Evolutionary conservation across 2,113 vertebrate species (phyloP).

Genomic region (Larimichthys polyactis): DNA sequence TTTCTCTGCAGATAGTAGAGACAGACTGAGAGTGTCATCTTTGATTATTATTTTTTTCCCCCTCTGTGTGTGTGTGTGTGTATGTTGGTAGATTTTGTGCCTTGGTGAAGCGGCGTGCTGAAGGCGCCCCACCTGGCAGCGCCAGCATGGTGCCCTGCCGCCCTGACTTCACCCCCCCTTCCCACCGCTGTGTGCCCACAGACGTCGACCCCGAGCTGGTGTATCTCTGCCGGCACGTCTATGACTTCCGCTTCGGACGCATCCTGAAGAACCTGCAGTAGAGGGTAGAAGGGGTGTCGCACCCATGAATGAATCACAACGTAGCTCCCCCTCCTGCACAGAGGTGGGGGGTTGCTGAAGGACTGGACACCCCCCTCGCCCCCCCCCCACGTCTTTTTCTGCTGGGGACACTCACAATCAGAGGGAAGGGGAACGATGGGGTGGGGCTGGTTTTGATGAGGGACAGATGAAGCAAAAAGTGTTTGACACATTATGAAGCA

Average conservation of each 20-base stretch:
- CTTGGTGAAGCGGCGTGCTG: constrained; percentile 96
- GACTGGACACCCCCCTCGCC: constrained; percentile 27
- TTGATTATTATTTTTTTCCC: not conserved
- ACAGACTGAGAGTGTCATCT: not conserved
- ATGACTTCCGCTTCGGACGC: constrained; percentile 97
- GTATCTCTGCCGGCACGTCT: constrained; percentile 98
- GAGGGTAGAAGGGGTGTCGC: constrained; percentile 20
- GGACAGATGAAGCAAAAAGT: constrained; percentile 28
- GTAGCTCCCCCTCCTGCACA: constrained; percentile 20
- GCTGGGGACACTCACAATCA: constrained; percentile 14
- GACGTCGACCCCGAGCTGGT: constrained; percentile 96
- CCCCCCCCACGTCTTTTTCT: constrained; percentile 9
- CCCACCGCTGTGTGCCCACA: constrained; percentile 95
- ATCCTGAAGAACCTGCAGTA: constrained; percentile 99
- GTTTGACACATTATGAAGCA: constrained; percentile 66
- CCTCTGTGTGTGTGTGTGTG: constrained; percentile 20
- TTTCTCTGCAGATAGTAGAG: not conserved
- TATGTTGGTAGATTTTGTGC: constrained; percentile 93
- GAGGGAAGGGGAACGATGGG: not conserved
- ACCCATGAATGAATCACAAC: constrained; percentile 34
- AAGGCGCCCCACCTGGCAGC: constrained; percentile 89
- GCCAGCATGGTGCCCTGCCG: constrained; percentile 91
- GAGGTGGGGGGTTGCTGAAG: constrained; percentile 19
- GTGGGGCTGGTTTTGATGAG: not conserved
- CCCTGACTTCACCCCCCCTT: constrained; percentile 91